Percentiles rank a stretch among this genome's conserved stretches.
Conservation (phyloP, 2,113 vertebrate genomes). For the Ctenodactylus gundi region DNA sequence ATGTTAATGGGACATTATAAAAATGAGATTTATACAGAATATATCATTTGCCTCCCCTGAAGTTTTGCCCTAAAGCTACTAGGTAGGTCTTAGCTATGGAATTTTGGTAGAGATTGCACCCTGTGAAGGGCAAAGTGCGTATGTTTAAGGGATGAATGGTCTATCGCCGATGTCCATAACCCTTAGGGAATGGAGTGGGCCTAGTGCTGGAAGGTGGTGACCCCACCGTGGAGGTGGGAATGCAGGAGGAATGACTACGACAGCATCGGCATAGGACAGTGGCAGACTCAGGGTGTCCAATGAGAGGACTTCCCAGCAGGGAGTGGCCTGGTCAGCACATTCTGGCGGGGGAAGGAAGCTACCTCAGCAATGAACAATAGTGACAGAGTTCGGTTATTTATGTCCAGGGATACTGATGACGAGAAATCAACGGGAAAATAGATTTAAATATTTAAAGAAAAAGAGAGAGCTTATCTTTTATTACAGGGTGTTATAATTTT, state of each 20-base stretch:
- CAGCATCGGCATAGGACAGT: too few relatives aligned
- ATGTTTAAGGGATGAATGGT: accelerated
- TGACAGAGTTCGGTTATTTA: not conserved
- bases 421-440: too few relatives aligned
- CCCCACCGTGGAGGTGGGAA: too few relatives aligned
- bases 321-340: too few relatives aligned
- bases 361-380: not conserved
- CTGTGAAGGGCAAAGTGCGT: not conserved
- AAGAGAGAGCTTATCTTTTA: not conserved
- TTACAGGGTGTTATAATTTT: not conserved
- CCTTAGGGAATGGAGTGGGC: accelerated
- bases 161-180: too few relatives aligned
- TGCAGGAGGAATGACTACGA: too few relatives aligned
- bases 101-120: accelerated
- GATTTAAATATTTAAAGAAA: not conserved
- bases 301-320: too few relatives aligned
- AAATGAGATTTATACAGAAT: not conserved
- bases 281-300: too few relatives aligned
- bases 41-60: not conserved
- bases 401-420: not conserved
- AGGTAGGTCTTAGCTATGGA: not conserved
- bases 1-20: not conserved
- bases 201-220: not conserved
- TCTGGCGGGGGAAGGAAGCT: not conserved
- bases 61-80: not conserved